Base-by-base conservation (phyloP, 2,797 vertebrate species). In the Psittacula derbiana region DNA sequence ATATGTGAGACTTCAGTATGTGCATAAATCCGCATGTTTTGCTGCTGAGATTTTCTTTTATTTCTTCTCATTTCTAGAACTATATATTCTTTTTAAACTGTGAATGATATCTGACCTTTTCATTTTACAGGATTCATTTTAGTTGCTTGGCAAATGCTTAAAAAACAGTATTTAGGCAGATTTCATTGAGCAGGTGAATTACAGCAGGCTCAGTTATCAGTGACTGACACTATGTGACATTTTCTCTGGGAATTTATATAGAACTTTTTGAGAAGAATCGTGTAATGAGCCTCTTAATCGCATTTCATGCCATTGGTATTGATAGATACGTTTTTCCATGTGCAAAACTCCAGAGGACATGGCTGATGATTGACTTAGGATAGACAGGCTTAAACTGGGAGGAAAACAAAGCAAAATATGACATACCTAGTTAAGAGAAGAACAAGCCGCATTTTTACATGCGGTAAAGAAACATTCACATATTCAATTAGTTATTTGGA, bases 251-350 rank as follows among this genome's bases (percentile, higher is more conserved):
- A 90, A 88, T 96, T 95, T 91, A 52, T 93, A 30, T 76, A 58
- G 81, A 92, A 93, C 58, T 83, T 92, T 73, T 80, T 79, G 69
- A 86, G 81, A 83, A 91, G 75, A 88, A 67, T 92, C 52, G 7
- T 50, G 16, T 95, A 92, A 96, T 83, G 62, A 94, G 81, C 72
- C 79, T 92, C 69, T 94, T 91, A 96, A 96, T 96, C 91, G 80
- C 82, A 78, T 87, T 91, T 88, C 28, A 53, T 50, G 65, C 52
- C 44, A 16, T 67, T 86, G 72, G 15, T 96, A 83, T 94, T 88
- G 94, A 94, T 87, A 82, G 88, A 91, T 96, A 21, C 82, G 55
- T 89, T 97, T 95, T 95, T 87, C 88, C 80, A 80, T 49, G 60
- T 90, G 81, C 5, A 40, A 89, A 36, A 49, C 78, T 89, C n/a